These are phyloP conservation scores for Drosophila orosa DNA, from an alignment of 1,140 invertebrate species.

Conservation along the genomic window DNA sequence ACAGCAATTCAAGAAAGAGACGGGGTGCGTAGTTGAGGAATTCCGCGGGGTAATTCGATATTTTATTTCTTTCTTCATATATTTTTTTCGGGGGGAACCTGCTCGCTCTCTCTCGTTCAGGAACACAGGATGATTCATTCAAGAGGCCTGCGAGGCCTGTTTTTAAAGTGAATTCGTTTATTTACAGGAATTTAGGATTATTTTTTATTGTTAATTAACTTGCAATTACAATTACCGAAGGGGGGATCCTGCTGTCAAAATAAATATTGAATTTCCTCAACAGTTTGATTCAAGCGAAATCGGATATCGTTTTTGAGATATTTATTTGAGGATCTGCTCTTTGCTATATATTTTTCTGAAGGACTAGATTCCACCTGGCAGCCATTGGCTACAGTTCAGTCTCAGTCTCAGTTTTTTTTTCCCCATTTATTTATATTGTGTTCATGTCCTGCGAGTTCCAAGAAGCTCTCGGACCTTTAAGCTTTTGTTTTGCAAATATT, in stretches of 20 bases:
- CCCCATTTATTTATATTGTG: slow-evolving; percentile 1
- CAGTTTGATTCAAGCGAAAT: slow-evolving; percentile 16
- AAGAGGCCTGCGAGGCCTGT: slow-evolving; percentile 4
- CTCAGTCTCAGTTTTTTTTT: background rate
- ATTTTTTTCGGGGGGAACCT: slow-evolving; percentile 45
- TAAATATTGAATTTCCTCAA: slow-evolving; percentile 71
- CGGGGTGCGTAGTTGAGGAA: slow-evolving; percentile 60
- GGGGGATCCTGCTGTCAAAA: slow-evolving; percentile 67
- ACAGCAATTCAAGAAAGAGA: background rate
- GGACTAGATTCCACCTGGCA: slow-evolving; percentile 36
- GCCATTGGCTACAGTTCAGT: slow-evolving; percentile 35
- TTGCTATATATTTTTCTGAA: background rate
- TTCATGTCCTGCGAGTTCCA: slow-evolving; percentile 60
- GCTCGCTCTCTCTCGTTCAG: background rate
- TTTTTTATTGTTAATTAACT: slow-evolving; percentile 73
- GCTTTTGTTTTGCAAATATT: slow-evolving; percentile 81
- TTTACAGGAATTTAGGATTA: slow-evolving; percentile 34
- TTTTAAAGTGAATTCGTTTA: slow-evolving; percentile 57
- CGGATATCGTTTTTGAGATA: slow-evolving; percentile 15
- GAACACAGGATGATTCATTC: slow-evolving; percentile 55
- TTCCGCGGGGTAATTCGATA: slow-evolving; percentile 64
- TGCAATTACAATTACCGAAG: slow-evolving; percentile 57
- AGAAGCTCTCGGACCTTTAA: slow-evolving; percentile 42
- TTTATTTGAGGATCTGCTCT: background rate
- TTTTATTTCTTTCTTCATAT: slow-evolving; percentile 63